Base-by-base conservation (phyloP, 1,140 invertebrate genomes). In the Tenebrio molitor region DNA sequence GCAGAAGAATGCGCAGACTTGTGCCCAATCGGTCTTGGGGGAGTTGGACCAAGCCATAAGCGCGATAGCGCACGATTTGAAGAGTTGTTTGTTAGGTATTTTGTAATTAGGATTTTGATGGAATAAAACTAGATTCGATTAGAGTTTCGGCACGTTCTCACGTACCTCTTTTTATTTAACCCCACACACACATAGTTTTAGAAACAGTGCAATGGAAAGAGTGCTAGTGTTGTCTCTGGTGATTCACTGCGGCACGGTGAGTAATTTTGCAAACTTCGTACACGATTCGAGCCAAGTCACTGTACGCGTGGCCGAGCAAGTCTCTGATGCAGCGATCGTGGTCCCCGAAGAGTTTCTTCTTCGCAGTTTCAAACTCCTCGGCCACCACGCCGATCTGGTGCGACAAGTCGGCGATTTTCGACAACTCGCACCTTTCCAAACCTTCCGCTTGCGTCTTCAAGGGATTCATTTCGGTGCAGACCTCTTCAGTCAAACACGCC, bases 81-180 rank as follows among this genome's bases (percentile, higher is more conserved):
- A 21, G 8, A 17, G 12, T 19, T 50, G 44, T 21, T 14, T 50
- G 23, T 50, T 17, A 17, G 16, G 10, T 19, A 50, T 50, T 50
- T 50, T 50, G 44, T 50, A 50, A 50, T n/a, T n/a, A n/a, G n/a
- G n/a, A n/a, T n/a, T 8, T 46, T 46, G 17, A 16, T 12, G 16
- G 15, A 19, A 50, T 50, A 50, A 50, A 50, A 21, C 15, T 50
- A 1, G 29, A n/a, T 2, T 50, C 23, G 44, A 50, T 50, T 50
- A 21, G 17, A 23, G 44, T 50, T 50, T 50, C 1, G 19, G 44
- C 44, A 50, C 44, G 44, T 23, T 50, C 16, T 50, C 44, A 50
- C 44, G 44, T 50, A 19, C 17, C 10, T 19, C 19, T 19, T 17
- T 50, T 17, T 50, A 50, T 50, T 50, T 50, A 50, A 21, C 23